phyloP scores from a whole-genome alignment of 1,140 invertebrate genomes.

The Cyclargus thomasi region DNA sequence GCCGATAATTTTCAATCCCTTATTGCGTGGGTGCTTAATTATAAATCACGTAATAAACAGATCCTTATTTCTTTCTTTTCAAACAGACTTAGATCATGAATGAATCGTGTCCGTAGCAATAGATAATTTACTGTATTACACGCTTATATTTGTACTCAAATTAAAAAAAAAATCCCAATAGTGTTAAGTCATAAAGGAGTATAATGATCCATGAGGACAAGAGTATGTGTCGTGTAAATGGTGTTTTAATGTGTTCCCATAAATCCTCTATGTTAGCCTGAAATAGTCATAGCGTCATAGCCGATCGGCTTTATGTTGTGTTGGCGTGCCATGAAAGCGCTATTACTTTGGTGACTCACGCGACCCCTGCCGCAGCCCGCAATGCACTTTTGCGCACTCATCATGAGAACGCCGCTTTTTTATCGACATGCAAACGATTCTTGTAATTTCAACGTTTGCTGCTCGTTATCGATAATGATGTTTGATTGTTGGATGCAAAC shows the following conservation, averaged over 20 bases:
- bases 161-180: not conserved
- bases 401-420: not conserved
- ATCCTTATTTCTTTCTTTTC: not conserved
- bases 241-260: constrained; percentile 7
- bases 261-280: not conserved
- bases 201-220: not conserved
- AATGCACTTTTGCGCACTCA: constrained; percentile 12
- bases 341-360: not conserved
- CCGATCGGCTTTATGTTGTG: constrained; percentile 13
- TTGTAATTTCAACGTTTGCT: not conserved
- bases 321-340: constrained; percentile 3
- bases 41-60: not conserved
- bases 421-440: not conserved
- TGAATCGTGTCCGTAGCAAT: too few species aligned
- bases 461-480: not conserved
- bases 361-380: not conserved
- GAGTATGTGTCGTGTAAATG: constrained; percentile 7
- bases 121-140: too few species aligned
- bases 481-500: not conserved
- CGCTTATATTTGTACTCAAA: too few species aligned
- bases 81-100: not conserved
- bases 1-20: not conserved
- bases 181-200: not conserved
- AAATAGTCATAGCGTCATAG: constrained; percentile 12
- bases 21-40: not conserved